phyloP scores from a whole-genome alignment of 2,113 vertebrate species.

The Salvelinus alpinus region DNA sequence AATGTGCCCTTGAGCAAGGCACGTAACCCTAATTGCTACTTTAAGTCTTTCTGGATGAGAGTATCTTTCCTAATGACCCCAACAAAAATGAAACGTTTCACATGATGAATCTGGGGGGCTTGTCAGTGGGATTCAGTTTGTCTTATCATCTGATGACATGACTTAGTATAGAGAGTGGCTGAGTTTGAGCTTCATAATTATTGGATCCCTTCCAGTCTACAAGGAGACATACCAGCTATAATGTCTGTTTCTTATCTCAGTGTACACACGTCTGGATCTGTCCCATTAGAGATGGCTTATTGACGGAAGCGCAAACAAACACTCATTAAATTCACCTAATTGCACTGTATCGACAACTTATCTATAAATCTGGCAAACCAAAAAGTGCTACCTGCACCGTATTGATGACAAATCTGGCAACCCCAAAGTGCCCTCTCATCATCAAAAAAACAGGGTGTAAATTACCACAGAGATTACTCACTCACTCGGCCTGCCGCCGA shows the following conservation, averaged over 20 bases:
- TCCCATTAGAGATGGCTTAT: slow-evolving; percentile 38
- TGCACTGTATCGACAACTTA: not conserved
- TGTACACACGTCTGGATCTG: slow-evolving; percentile 47
- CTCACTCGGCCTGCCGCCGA: not conserved
- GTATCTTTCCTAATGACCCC: too few species aligned
- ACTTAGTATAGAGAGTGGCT: not conserved
- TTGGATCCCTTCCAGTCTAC: slow-evolving; percentile 21
- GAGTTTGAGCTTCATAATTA: slow-evolving; percentile 17
- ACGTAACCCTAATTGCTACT: not conserved
- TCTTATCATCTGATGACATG: not conserved
- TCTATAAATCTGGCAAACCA: too few species aligned
- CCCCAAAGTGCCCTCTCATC: slow-evolving; percentile 27
- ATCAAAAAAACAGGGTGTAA: slow-evolving; percentile 22
- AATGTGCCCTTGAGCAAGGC: too few species aligned
- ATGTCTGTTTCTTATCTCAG: slow-evolving; percentile 27
- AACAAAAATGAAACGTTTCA: too few species aligned
- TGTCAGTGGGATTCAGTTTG: not conserved
- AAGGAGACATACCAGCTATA: slow-evolving; percentile 27
- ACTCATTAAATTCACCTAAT: slow-evolving; percentile 36
- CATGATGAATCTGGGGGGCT: too few species aligned
- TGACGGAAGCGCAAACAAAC: slow-evolving; percentile 40
- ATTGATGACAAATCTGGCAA: slow-evolving; percentile 21
- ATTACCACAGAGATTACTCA: not conserved
- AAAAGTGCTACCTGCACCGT: too few species aligned
- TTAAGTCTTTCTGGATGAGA: too few species aligned